Percentiles rank a stretch among this genome's conserved stretches.
phyloP scores from a whole-genome alignment of 2,888 invertebrate genomes.

The Oscheius sp. region DNA sequence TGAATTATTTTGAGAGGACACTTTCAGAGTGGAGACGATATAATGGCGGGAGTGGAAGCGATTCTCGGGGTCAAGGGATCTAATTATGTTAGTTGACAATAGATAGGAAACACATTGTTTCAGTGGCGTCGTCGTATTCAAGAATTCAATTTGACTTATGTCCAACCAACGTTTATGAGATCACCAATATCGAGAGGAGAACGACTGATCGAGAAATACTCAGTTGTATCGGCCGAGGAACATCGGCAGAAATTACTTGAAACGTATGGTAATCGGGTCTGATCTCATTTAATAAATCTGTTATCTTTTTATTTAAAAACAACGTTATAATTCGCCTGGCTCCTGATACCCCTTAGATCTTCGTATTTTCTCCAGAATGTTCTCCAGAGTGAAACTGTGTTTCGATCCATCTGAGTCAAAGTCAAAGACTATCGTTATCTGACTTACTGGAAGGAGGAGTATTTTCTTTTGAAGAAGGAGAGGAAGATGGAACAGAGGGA shows the following conservation, averaged over 20 bases:
- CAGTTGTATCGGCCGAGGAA: slow-evolving; percentile 29
- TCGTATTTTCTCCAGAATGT: background rate
- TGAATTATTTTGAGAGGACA: background rate
- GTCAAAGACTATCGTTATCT: no score
- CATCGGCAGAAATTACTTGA: slow-evolving; percentile 21
- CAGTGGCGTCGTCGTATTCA: slow-evolving; percentile 29
- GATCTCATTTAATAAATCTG: background rate
- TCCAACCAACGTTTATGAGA: slow-evolving; percentile 33
- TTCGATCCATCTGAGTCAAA: background rate
- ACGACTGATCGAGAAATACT: slow-evolving; percentile 30
- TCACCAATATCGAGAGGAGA: slow-evolving; percentile 32
- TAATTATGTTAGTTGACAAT: slow-evolving; percentile 40
- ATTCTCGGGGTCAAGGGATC: slow-evolving; percentile 59
- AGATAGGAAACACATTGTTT: background rate
- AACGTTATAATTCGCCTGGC: no score
- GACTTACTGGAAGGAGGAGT: no score
- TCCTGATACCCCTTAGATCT: background rate
- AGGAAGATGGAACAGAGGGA: background rate
- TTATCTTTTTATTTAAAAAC: no score
- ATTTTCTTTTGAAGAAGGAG: no score
- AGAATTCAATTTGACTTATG: slow-evolving; percentile 26
- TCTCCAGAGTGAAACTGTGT: slow-evolving; percentile 1
- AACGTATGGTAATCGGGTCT: slow-evolving; percentile 9
- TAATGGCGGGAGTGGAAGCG: slow-evolving; percentile 66
- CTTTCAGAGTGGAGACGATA: slow-evolving; percentile 57